These are phyloP conservation scores for Mirza zaza DNA, from an alignment of 2,113 vertebrate species.

Conservation along the genomic window DNA sequence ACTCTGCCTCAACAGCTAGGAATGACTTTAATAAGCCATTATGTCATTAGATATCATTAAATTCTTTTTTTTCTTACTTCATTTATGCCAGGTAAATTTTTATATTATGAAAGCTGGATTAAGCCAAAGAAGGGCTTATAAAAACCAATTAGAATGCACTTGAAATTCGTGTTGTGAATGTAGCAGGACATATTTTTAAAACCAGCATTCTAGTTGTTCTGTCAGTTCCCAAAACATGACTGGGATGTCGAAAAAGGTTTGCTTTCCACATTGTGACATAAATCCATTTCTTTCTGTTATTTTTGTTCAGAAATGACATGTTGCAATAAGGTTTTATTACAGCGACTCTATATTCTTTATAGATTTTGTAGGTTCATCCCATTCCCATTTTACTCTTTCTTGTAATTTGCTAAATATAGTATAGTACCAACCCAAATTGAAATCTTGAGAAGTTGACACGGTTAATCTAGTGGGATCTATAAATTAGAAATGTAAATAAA, in stretches of 20 bases:
- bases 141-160: background rate
- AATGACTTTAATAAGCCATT: slow-evolving; percentile 37
- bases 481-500: background rate
- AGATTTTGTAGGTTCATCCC: background rate
- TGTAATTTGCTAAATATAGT: background rate
- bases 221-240: background rate
- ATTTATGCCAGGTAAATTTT: slow-evolving; percentile 33
- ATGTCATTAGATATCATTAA: slow-evolving; percentile 41
- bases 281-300: background rate
- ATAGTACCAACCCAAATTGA: background rate
- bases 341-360: background rate
- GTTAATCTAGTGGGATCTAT: background rate
- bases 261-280: background rate
- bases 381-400: background rate
- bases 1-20: background rate
- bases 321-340: background rate
- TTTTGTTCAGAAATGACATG: background rate
- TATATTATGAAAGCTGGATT: slow-evolving; percentile 15
- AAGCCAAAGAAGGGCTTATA: slow-evolving; percentile 18
- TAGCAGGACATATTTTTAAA: background rate
- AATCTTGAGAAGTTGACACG: background rate
- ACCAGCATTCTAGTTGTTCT: background rate
- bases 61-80: background rate
- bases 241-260: background rate
- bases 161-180: slow-evolving; percentile 5